Percentiles rank a stretch among this genome's conserved stretches.
phyloP scores from a whole-genome alignment of 2,113 vertebrate genomes.

The Nycticryphes semicollaris region DNA sequence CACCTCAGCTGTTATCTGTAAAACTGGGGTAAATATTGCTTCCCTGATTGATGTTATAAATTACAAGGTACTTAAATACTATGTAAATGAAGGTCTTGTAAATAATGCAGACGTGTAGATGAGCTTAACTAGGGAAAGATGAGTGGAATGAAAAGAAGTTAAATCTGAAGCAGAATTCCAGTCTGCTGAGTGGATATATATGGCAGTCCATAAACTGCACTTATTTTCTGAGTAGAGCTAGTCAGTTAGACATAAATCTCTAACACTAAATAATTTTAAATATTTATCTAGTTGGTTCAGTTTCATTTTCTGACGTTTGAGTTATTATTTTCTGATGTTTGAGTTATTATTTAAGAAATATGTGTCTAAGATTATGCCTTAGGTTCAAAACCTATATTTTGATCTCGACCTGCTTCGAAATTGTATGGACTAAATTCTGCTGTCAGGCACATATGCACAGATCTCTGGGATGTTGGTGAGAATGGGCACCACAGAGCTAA shows the following conservation, averaged over 20 bases:
- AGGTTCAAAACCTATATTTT: not conserved
- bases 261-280: not conserved
- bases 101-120: not conserved
- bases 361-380: not conserved
- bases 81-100: constrained; percentile 5
- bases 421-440: not conserved
- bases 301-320: not conserved
- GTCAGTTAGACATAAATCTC: not conserved
- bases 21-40: not conserved
- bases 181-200: not conserved
- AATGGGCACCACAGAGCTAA: not conserved
- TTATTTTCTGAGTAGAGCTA: not conserved
- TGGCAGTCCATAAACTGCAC: not conserved
- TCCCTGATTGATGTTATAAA: not conserved
- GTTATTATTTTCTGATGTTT: not conserved
- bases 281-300: not conserved
- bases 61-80: not conserved
- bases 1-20: not conserved
- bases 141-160: not conserved
- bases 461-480: not conserved
- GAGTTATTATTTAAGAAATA: not conserved
- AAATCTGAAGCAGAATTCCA: not conserved
- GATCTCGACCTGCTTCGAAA: not conserved
- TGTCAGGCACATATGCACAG: not conserved
- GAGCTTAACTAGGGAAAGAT: not conserved